These are phyloP conservation scores for Sandelia bainsii DNA, from an alignment of 2,797 vertebrate species.

Conservation along the genomic window DNA sequence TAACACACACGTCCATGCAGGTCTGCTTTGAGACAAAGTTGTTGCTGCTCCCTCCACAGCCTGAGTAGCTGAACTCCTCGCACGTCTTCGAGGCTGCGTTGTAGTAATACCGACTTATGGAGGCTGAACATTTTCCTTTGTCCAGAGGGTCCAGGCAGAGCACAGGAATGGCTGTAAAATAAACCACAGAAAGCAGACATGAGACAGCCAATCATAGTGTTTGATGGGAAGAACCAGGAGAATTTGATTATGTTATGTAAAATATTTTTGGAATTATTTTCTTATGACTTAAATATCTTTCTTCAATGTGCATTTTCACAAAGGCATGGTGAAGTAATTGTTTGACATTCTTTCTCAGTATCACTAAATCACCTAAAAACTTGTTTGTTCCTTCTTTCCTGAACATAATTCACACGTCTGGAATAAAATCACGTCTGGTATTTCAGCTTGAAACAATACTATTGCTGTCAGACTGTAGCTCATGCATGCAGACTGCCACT, in stretches of 20 bases:
- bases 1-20: slow-evolving; percentile 87
- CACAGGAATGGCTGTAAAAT: slow-evolving; percentile 82
- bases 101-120: slow-evolving; percentile 91
- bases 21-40: slow-evolving; percentile 87
- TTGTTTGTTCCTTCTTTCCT: neutral
- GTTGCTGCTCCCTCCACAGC: slow-evolving; percentile 94
- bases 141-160: slow-evolving; percentile 90
- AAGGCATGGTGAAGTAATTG: neutral
- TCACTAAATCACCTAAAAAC: neutral
- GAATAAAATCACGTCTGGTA: neutral
- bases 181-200: neutral
- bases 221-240: neutral
- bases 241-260: neutral
- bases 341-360: neutral
- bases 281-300: neutral
- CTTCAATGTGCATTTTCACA: neutral
- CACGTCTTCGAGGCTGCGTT: slow-evolving; percentile 85
- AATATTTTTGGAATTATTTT: neutral
- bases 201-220: neutral
- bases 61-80: slow-evolving; percentile 89
- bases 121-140: slow-evolving; percentile 89
- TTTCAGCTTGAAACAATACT: neutral
- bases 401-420: neutral
- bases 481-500: neutral
- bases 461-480: neutral